phyloP scores from a whole-genome alignment of 1,140 invertebrate genomes.

The Schlechtendalia chinensis region DNA sequence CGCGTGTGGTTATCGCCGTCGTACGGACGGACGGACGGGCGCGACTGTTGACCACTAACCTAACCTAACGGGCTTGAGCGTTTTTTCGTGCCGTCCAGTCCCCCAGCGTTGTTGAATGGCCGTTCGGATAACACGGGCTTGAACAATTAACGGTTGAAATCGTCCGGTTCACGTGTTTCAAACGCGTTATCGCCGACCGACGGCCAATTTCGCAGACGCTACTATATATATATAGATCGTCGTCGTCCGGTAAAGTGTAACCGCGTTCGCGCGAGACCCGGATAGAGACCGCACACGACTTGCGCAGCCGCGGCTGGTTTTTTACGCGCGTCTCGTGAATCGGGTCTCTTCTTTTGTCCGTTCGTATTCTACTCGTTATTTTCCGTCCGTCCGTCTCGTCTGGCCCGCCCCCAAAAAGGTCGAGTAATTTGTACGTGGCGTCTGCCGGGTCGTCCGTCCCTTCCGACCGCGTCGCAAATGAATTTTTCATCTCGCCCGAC shows the following conservation, averaged over 20 bases:
- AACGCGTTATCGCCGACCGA: slow-evolving; percentile 7
- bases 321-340: not conserved
- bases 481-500: not conserved
- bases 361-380: not conserved
- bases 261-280: slow-evolving; percentile 8
- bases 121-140: not conserved
- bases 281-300: slow-evolving; percentile 22
- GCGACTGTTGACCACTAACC: not conserved
- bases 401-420: slow-evolving; percentile 26
- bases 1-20: not conserved
- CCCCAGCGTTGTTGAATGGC: too few species aligned
- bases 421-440: slow-evolving; percentile 6
- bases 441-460: not conserved
- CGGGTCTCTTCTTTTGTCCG: not conserved
- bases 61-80: too few species aligned
- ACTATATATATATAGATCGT: not conserved
- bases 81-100: too few species aligned
- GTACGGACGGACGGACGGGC: slow-evolving; percentile 2
- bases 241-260: not conserved
- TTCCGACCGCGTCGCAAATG: not conserved
- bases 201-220: not conserved
- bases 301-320: not conserved
- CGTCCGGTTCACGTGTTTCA: slow-evolving; percentile 7
- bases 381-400: not conserved
- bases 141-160: not conserved